Evolutionary conservation across 2,888 invertebrate genomes (phyloP).

Genomic region (Morpho helenor): DNA sequence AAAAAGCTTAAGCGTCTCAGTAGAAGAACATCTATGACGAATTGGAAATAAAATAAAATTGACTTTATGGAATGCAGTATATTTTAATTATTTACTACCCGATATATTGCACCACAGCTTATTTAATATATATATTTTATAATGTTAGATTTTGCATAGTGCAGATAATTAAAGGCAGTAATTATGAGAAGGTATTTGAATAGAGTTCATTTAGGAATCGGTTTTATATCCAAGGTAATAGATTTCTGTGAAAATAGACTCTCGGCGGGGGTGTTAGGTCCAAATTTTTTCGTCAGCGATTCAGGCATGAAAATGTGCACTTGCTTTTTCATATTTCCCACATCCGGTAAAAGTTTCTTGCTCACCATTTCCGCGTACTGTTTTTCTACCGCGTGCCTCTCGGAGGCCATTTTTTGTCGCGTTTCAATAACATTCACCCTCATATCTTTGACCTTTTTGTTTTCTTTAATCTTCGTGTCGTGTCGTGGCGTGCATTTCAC

Average conservation of each 20-base stretch:
- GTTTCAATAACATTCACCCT: slow-evolving; percentile 53
- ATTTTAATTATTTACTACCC: no score
- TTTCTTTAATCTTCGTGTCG: slow-evolving; percentile 46
- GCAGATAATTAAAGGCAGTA: no score
- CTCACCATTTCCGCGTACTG: slow-evolving; percentile 66
- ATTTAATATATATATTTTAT: no score
- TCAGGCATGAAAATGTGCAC: slow-evolving; percentile 87
- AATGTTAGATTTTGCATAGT: no score
- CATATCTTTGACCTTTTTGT: slow-evolving; percentile 55
- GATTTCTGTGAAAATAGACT: slow-evolving; percentile 51
- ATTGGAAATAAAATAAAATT: no score
- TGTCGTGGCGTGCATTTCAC: slow-evolving; percentile 56
- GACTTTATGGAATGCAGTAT: no score
- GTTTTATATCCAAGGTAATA: background rate
- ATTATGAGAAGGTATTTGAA: background rate
- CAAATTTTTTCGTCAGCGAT: slow-evolving; percentile 76
- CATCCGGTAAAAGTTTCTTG: slow-evolving; percentile 64
- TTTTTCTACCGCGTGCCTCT: slow-evolving; percentile 59
- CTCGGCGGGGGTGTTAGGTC: slow-evolving; percentile 44
- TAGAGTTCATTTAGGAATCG: background rate
- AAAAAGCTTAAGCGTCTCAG: no score
- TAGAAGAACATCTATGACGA: no score
- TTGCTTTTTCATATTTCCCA: slow-evolving; percentile 77
- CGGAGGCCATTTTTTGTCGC: slow-evolving; percentile 58
- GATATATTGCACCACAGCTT: no score